These are phyloP conservation scores for Lates calcarifer DNA, from an alignment of 2,113 vertebrate genomes.

Conservation along the genomic window DNA sequence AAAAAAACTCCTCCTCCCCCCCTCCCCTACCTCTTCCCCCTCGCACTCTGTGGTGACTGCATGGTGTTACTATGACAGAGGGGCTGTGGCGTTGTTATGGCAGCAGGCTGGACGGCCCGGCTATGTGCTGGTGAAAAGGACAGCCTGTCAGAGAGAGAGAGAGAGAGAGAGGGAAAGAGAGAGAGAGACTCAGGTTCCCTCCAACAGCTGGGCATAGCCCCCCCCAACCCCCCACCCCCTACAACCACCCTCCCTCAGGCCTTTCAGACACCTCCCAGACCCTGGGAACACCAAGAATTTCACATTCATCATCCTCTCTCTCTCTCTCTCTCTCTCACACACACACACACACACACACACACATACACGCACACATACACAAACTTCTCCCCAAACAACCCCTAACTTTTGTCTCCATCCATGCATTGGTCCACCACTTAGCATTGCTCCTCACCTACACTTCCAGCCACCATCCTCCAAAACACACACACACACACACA, in stretches of 20 bases:
- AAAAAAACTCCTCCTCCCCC: not conserved
- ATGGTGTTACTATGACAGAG: slow-evolving; percentile 93
- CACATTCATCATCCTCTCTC: slow-evolving; percentile 93
- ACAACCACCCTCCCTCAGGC: slow-evolving; percentile 12
- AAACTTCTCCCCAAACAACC: slow-evolving; percentile 16
- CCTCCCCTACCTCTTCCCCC: not conserved
- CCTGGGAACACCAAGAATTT: slow-evolving; percentile 96
- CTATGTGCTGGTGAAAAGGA: slow-evolving; percentile 93
- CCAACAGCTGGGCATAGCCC: slow-evolving; percentile 89
- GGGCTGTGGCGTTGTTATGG: slow-evolving; percentile 94
- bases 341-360: slow-evolving; percentile 84
- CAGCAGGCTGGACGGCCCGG: slow-evolving; percentile 88
- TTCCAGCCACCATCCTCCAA: not conserved
- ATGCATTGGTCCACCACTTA: slow-evolving; percentile 20
- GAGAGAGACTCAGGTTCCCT: slow-evolving; percentile 84
- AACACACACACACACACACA: not conserved
- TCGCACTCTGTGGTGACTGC: slow-evolving; percentile 69
- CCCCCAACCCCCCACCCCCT: not conserved
- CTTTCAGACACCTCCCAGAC: slow-evolving; percentile 80
- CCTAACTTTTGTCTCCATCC: slow-evolving; percentile 25
- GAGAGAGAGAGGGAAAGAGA: slow-evolving; percentile 67
- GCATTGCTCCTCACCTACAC: slow-evolving; percentile 12
- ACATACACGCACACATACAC: slow-evolving; percentile 81
- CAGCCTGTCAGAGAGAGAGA: slow-evolving; percentile 94
- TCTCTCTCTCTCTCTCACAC: slow-evolving; percentile 82